These are phyloP conservation scores for Rhynchomys soricoides DNA, from an alignment of 2,113 vertebrate genomes.

Conservation along the genomic window DNA sequence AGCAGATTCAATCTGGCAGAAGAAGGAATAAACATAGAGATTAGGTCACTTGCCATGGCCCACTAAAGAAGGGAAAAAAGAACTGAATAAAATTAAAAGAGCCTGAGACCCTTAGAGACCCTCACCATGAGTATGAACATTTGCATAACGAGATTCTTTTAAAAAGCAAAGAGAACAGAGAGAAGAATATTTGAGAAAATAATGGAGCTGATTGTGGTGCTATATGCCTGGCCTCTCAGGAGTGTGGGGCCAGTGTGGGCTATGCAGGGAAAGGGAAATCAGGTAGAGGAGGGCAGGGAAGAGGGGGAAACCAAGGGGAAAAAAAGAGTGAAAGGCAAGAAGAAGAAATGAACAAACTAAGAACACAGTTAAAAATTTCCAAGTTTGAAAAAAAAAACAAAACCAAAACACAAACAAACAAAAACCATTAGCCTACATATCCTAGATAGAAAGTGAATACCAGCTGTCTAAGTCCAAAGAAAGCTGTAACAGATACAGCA, in stretches of 20 bases:
- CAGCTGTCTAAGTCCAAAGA: not conserved
- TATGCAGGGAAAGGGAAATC: not conserved
- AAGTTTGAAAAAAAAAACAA: not conserved
- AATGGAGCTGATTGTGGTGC: no score
- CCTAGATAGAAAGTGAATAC: not conserved
- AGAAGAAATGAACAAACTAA: not conserved
- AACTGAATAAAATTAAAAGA: not conserved
- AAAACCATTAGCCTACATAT: no score
- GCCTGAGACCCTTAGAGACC: not conserved
- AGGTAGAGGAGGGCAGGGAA: not conserved
- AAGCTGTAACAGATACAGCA: not conserved
- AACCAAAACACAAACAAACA: no score
- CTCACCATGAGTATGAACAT: not conserved
- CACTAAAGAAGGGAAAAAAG: not conserved
- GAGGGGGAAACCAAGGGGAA: not conserved
- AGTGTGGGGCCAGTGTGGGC: not conserved
- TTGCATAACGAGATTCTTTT: not conserved
- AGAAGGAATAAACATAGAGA: not conserved
- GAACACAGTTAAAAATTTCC: not conserved
- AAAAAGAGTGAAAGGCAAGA: not conserved
- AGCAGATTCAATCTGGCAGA: not conserved
- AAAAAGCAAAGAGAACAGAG: not conserved
- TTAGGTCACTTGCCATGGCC: not conserved
- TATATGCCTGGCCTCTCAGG: no score
- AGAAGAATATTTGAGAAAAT: not conserved